Conservation (phyloP, 2,113 vertebrate genomes). For the Ctenomys sociabilis region DNA sequence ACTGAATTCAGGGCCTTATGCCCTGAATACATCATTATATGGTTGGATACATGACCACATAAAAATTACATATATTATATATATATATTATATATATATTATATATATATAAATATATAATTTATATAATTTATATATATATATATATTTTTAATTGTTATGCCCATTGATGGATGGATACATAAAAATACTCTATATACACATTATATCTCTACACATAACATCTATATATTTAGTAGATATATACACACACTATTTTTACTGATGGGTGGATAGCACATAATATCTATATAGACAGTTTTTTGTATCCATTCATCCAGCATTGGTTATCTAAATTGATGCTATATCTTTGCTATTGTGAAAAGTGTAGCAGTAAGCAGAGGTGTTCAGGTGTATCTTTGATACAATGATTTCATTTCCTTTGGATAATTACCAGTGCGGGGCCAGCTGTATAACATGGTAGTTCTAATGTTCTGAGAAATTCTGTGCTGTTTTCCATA, state of each 20-base stretch:
- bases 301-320: not conserved
- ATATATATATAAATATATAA: not conserved
- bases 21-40: not conserved
- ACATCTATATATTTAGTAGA: not conserved
- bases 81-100: not conserved
- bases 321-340: not conserved
- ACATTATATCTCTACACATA: not conserved
- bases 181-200: not conserved
- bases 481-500: not conserved
- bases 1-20: not conserved
- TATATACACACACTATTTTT: not conserved
- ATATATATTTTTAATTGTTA: not conserved
- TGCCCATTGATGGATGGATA: not conserved
- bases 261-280: not conserved
- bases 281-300: not conserved
- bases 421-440: not conserved
- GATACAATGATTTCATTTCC: not conserved
- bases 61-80: not conserved
- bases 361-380: not conserved
- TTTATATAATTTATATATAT: not conserved
- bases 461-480: not conserved
- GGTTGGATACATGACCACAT: not conserved
- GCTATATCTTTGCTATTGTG: not conserved
- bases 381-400: not conserved
- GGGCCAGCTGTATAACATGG: not conserved